Conservation (phyloP, 2,113 vertebrate species). For the Aldabrachelys gigantea region DNA sequence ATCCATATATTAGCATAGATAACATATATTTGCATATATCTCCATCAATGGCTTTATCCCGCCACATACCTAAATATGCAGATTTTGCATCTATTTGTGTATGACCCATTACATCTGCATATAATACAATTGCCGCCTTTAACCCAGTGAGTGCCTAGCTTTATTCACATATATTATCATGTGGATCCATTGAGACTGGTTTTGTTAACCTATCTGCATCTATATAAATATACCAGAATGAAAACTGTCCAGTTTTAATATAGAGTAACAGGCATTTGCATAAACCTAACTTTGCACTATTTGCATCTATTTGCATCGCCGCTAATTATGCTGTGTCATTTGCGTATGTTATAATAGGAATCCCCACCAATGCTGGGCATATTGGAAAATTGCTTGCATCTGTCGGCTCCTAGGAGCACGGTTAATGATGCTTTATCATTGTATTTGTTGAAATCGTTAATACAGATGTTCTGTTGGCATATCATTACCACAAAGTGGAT, state of each 20-base stretch:
- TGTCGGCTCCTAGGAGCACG: neutral
- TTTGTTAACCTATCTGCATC: neutral
- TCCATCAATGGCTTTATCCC: neutral
- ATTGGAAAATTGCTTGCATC: neutral
- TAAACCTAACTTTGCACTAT: neutral
- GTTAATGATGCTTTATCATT: neutral
- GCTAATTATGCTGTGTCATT: neutral
- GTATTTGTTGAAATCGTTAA: too few species aligned
- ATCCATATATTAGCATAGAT: neutral
- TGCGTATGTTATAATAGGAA: neutral
- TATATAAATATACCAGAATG: neutral
- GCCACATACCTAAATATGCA: neutral
- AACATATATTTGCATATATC: neutral
- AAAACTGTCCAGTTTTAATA: neutral
- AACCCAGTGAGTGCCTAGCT: too few species aligned
- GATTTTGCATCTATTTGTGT: neutral
- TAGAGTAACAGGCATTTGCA: neutral
- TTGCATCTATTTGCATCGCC: neutral
- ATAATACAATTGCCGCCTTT: too few species aligned
- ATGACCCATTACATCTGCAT: neutral
- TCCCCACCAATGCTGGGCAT: neutral
- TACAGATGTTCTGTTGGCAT: too few species aligned
- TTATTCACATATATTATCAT: neutral
- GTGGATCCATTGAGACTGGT: neutral
- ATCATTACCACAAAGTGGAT: too few species aligned